Percentiles rank a stretch among this genome's conserved stretches.
phyloP scores from a whole-genome alignment of 2,888 invertebrate species.

The Limnephilus auricula region DNA sequence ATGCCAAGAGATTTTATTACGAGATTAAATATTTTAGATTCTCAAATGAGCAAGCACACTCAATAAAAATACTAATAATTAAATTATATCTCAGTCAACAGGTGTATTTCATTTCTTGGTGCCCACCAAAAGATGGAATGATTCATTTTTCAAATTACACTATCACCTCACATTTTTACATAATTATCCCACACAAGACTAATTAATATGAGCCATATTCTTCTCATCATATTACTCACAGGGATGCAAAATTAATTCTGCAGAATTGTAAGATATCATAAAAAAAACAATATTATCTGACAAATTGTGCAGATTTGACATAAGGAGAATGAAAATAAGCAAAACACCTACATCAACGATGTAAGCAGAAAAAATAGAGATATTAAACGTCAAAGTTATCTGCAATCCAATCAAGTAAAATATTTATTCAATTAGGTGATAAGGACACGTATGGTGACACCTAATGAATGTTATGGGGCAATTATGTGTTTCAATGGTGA shows the following conservation, averaged over 20 bases:
- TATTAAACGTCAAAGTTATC: background rate
- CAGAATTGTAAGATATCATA: background rate
- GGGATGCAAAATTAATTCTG: background rate
- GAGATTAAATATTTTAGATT: background rate
- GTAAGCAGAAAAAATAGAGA: background rate
- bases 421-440: background rate
- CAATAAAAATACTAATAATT: background rate
- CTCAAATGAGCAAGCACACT: background rate
- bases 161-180: background rate
- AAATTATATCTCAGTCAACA: background rate
- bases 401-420: background rate
- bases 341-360: background rate
- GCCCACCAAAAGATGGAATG: background rate
- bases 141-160: background rate
- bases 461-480: slow-evolving; percentile 2
- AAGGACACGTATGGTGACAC: background rate
- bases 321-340: background rate
- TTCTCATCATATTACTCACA: background rate
- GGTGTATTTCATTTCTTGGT: background rate
- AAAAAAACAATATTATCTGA: background rate
- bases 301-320: background rate
- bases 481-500: background rate
- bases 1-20: background rate
- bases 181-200: background rate
- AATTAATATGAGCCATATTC: background rate